Evolutionary conservation across 2,888 invertebrate genomes (phyloP), one percentile per base, ranked within the genome.

Genomic region (Tuberolachnus salignus): DNA sequence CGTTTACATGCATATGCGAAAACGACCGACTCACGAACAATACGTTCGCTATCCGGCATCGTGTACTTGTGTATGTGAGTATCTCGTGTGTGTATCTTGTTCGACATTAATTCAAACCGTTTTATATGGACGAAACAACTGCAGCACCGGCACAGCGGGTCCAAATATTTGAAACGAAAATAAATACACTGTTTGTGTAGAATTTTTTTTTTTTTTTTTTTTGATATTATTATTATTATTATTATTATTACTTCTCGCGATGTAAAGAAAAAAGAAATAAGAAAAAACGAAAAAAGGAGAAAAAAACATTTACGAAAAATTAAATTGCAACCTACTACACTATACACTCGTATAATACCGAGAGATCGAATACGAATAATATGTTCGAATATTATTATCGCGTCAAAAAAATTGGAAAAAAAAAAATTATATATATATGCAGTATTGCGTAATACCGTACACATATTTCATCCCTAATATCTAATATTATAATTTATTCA

Each of bases 21-120:
- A 73, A 51, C 26, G 34, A 42, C 51, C 34, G 11, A 61, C 72
- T 72, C 72, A 73, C 72, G 61, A 73, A 73, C 72, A 51, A 72
- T 51, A 49, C 61, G 19, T 9, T 51, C 61, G 19, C 14, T 51
- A 67, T 53, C 51, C 61, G n/a, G 34, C 49, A 34, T 73, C 34
- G 34, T 34, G 34, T 34, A 6, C n/a, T n/a, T 34, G 34, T 34
- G 34, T 34, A 34, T 63, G 51, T 51, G 61, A 11, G 21, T 51
- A 61, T 49, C 49, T 61, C n/a, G 19, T 49, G 51, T 61, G 51
- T 14, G 14, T 61, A 72, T 73, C 49, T 73, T 51, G 46, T 51
- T 61, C 19, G 61, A 73, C 72, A 61, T 21, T 21, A 73, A 73
- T 42, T 63, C 49, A 73, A n/a, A 11, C 8, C 72, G 34, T 49